phyloP scores from a whole-genome alignment of 2,888 invertebrate species.

The Pristionchus maxplancki region DNA sequence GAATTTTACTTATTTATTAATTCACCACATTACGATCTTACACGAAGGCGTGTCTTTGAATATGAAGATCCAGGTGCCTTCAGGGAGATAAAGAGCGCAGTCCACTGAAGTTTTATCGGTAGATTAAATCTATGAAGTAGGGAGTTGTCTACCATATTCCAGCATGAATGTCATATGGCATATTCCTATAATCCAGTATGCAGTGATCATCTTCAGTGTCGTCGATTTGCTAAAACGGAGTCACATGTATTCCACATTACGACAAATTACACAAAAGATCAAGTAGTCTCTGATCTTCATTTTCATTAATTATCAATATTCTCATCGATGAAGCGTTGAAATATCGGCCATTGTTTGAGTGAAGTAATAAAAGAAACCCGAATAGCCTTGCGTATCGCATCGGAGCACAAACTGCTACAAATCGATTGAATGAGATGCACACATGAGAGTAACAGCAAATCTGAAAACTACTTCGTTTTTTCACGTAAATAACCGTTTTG shows the following conservation, averaged over 20 bases:
- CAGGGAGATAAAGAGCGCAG: background rate
- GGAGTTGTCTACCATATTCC: background rate
- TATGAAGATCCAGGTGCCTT: background rate
- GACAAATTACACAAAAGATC: no score
- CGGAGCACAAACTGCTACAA: background rate
- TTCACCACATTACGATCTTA: background rate
- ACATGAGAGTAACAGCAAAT: slow-evolving; percentile 14
- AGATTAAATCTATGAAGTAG: background rate
- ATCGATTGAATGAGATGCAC: background rate
- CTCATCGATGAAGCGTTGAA: no score
- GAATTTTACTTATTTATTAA: background rate
- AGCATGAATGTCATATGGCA: background rate
- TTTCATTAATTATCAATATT: no score
- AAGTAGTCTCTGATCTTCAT: no score
- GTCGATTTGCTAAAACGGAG: background rate
- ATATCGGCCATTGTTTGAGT: background rate
- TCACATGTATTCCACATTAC: no score
- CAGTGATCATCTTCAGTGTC: background rate
- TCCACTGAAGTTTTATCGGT: background rate
- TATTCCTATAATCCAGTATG: background rate
- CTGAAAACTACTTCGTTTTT: background rate
- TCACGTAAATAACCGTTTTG: background rate
- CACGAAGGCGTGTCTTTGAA: slow-evolving; percentile 21
- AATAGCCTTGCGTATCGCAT: background rate
- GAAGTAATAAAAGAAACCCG: background rate